These are phyloP conservation scores for Anneissia japonica DNA, from an alignment of 35 echinoderm and acorn worm species.

Conservation along the genomic window DNA sequence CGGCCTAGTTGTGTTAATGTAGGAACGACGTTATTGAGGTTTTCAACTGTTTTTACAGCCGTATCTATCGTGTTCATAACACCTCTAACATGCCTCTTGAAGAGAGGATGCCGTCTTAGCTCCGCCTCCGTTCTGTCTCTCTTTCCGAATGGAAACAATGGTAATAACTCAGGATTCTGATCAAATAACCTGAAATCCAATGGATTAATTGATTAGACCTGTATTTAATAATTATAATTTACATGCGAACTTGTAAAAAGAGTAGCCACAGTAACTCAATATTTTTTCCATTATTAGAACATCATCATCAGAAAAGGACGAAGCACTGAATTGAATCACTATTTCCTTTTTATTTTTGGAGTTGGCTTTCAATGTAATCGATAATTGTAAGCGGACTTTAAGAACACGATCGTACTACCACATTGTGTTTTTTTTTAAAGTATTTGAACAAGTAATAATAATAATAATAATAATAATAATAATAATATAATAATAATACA, in stretches of 20 bases:
- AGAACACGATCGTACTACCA: too few relatives aligned
- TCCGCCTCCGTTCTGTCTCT: background rate
- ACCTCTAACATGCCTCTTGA: slow-evolving; percentile 9
- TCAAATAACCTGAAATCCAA: slow-evolving; percentile 17
- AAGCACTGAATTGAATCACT: background rate
- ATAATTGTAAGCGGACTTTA: too few relatives aligned
- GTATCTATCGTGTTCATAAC: slow-evolving; percentile 17
- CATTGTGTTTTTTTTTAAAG: too few relatives aligned
- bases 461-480: too few relatives aligned
- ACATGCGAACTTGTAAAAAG: background rate
- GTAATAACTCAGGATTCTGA: slow-evolving; percentile 23
- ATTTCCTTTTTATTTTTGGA: background rate
- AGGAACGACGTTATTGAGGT: slow-evolving; percentile 10
- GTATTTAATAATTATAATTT: background rate
- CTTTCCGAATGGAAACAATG: slow-evolving; percentile 35
- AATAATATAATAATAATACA: too few relatives aligned
- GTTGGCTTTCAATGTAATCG: background rate
- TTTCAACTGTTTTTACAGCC: slow-evolving; percentile 3
- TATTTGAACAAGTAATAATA: too few relatives aligned
- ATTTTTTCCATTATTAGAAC: background rate
- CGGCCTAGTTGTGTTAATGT: slow-evolving; percentile 16
- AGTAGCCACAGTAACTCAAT: too few relatives aligned
- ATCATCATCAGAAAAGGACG: background rate
- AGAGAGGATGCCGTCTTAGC: background rate
- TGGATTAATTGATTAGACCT: background rate